Base-by-base conservation (phyloP, 2,888 invertebrate genomes). In the Hoplodrina ambigua region DNA sequence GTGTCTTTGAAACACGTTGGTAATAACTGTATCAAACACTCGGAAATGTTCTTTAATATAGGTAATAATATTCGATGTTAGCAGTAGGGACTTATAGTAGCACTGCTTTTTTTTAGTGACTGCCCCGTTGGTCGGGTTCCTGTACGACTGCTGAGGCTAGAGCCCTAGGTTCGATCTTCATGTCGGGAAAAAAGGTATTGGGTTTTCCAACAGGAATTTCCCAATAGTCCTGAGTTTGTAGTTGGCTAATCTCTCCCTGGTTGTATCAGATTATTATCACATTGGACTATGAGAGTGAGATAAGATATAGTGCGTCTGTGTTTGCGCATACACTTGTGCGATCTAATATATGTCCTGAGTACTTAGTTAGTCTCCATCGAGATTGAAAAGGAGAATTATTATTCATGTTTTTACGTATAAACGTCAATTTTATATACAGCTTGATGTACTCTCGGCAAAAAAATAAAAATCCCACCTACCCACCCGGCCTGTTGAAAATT, bases 401-500 rank as follows among this genome's bases (percentile, higher is more conserved):
- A 17, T 25, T 25, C 1, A 55, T 19, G 17, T 44, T 62, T 37
- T 25, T 41, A 68, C 20, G 11, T 19, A 7, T n/a, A n/a, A n/a
- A 65, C 58, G 13, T 58, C 25, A 64, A 49, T 62, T 64, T 60
- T 55, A 70, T 67, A 37, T 57, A 20, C 52, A 66, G 19, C 4
- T 58, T 54, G 66, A 65, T 49, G 6, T 0, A 56, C 17, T 54
- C 8, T 59, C 54, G 7, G 8, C 53, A 49, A 44, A 78, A 74
- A 69, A 72, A 62, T 17, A 25, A 55, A 57, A 66, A 71, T 25
- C 30, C n/a, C 30, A n/a, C 30, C 65, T 77, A 80, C 76, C 70
- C 81, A 80, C 76, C 70, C 81, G 78, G 74, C 72, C 70, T 76
- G 77, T 72, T 80, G 86, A 82, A 82, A 87, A 88, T 88, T 85